Percentiles rank a stretch among this genome's conserved stretches.
These are phyloP conservation scores for Eutrigla gurnardus DNA, from an alignment of 2,797 vertebrate species.

Conservation along the genomic window DNA sequence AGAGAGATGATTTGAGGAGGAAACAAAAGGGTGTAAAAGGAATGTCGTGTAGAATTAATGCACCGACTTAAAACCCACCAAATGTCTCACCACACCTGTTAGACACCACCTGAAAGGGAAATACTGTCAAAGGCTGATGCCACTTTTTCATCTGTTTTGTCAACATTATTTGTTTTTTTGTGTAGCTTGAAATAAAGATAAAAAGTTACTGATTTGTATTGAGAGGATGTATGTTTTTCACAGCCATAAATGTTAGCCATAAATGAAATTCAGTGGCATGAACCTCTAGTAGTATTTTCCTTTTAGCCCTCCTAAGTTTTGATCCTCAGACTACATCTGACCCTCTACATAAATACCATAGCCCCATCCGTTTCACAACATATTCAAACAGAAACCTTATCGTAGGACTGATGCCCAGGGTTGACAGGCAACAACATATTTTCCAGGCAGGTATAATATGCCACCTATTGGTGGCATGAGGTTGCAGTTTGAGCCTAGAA, in stretches of 20 bases:
- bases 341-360: conserved; percentile 18
- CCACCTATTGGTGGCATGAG: conserved; percentile 59
- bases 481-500: conserved; percentile 67
- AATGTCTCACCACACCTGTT: conserved; percentile 21
- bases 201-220: not conserved
- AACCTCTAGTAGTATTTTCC: conserved; percentile 53
- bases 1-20: not conserved
- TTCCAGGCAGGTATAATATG: conserved; percentile 65
- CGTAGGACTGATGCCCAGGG: conserved; percentile 57
- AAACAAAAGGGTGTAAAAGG: conserved; percentile 8
- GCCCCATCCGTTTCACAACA: conserved; percentile 13
- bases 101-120: conserved; percentile 46
- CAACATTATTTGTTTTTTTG: not conserved
- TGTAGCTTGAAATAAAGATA: conserved; percentile 2
- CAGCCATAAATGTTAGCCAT: not conserved
- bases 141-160: conserved; percentile 18
- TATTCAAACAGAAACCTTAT: conserved; percentile 67
- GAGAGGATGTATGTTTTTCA: not conserved
- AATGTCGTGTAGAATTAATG: not conserved
- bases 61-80: conserved; percentile 3
- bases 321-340: not conserved
- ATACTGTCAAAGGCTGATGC: conserved; percentile 50
- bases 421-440: conserved; percentile 72
- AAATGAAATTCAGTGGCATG: conserved; percentile 6
- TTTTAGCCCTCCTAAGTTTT: conserved; percentile 15